Conservation (phyloP, 2,113 vertebrate genomes). For the Odocoileus virginianus region DNA sequence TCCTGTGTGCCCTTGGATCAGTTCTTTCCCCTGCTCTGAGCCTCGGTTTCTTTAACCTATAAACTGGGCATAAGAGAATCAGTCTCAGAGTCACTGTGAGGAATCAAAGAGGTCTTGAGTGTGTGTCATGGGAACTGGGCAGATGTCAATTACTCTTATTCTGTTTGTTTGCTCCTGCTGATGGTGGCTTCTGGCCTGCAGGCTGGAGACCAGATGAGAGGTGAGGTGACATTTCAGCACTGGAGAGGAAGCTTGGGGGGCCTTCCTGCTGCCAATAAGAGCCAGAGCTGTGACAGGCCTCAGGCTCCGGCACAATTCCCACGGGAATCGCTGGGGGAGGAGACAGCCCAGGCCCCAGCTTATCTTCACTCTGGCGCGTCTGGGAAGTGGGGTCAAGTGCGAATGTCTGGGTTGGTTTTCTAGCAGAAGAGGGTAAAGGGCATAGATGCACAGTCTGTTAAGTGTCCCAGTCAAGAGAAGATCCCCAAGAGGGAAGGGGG, state of each 20-base stretch:
- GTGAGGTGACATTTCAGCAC: conserved; percentile 56
- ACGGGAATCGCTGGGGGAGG: conserved; percentile 61
- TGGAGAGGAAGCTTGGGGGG: conserved; percentile 10
- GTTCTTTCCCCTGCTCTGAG: not conserved
- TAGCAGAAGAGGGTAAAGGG: conserved; percentile 22
- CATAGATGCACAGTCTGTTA: not conserved
- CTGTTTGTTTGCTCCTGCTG: not conserved
- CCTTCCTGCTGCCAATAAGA: conserved; percentile 61
- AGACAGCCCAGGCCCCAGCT: not conserved
- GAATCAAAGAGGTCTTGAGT: not conserved
- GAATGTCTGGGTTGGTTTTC: conserved; percentile 66
- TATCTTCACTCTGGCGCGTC: conserved; percentile 54
- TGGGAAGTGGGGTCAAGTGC: conserved; percentile 66
- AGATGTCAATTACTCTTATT: not conserved
- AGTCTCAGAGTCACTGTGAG: not conserved
- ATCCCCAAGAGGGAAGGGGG: not conserved
- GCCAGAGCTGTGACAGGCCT: conserved; percentile 31
- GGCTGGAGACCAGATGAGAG: conserved; percentile 46
- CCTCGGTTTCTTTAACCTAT: not conserved
- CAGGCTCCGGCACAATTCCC: conserved; percentile 47
- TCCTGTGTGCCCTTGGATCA: not conserved
- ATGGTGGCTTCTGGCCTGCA: not conserved
- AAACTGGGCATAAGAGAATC: not conserved
- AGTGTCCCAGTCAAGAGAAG: not conserved
- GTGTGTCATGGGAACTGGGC: not conserved